Conservation (phyloP, 2,113 vertebrate genomes). For the Castor canadensis region DNA sequence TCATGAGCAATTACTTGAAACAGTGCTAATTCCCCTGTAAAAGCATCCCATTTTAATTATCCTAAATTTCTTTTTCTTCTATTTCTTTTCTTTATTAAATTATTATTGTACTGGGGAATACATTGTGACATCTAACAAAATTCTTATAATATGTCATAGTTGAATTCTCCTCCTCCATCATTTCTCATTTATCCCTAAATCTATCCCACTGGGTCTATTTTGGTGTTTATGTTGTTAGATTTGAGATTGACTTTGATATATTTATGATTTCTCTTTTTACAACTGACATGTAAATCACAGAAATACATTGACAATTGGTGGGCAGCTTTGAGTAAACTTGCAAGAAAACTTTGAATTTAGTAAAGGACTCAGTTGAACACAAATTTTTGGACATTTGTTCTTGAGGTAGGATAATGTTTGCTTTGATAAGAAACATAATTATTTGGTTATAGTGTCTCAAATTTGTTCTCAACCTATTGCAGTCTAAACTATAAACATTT, state of each 20-base stretch:
- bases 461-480: conserved; percentile 15
- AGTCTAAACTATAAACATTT: neutral
- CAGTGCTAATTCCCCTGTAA: neutral
- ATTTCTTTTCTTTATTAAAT: too few species aligned
- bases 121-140: neutral
- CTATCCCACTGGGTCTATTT: neutral
- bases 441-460: neutral
- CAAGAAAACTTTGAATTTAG: neutral
- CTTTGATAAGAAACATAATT: neutral
- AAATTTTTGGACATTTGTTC: neutral
- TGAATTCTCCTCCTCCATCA: too few species aligned
- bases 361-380: neutral
- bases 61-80: too few species aligned
- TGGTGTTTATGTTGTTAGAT: neutral
- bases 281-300: neutral
- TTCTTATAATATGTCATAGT: too few species aligned
- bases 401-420: neutral
- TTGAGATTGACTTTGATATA: neutral
- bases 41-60: neutral
- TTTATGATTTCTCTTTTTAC: neutral
- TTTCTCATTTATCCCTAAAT: too few species aligned
- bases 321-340: neutral
- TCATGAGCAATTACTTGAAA: neutral
- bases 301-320: neutral
- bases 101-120: neutral